Evolutionary conservation across 2,888 invertebrate species (phyloP), one percentile per base, ranked within the genome.

Genomic region (Drosophila quinaria): DNA sequence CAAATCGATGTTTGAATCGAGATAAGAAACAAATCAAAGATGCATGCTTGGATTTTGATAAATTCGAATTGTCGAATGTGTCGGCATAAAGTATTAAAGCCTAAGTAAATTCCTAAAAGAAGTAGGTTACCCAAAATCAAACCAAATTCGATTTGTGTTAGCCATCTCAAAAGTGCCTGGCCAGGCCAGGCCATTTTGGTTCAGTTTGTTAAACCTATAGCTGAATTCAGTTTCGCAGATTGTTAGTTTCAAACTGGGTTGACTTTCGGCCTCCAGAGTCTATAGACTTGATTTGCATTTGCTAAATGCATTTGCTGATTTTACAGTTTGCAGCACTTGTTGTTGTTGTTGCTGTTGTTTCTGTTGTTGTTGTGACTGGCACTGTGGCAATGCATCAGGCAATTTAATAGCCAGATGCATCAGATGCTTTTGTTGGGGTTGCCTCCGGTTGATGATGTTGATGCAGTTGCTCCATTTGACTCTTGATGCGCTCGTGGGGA

Each of bases 261-360:
- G 46, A 58, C 37, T 47, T 47, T 25, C 5, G 73, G 35, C 51
- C 61, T 60, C 42, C 50, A 59, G 29, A 25, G 41, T 50, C 42
- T 37, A 69, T 70, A 63, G 75, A 76, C 60, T 69, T 70, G 54
- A 64, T 62, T 51, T 78, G 67, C 65, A 68, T 78, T 78, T 61
- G 55, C 22, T 39, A 52, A 78, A 75, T 75, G 78, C 78, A 78
- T 63, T 63, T 67, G 47, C 47, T 56, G 44, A 19, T 56, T 22
- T 46, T 74, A 70, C 76, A 76, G 46, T 55, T 55, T 25, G 29
- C 29, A 8, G 29, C 29, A 10, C 17, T 39, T 19, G 9, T 15
- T 10, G 31, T 17, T 13, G 31, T n/a, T 55, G 55, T 13, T 49
- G 9, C 13, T 10, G 31, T 17, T 13, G 31, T n/a, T 55, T 50